Evolutionary conservation across 2,113 vertebrate species (phyloP), one percentile per base, ranked within the genome.

Genomic region (Acanthisitta chloris): DNA sequence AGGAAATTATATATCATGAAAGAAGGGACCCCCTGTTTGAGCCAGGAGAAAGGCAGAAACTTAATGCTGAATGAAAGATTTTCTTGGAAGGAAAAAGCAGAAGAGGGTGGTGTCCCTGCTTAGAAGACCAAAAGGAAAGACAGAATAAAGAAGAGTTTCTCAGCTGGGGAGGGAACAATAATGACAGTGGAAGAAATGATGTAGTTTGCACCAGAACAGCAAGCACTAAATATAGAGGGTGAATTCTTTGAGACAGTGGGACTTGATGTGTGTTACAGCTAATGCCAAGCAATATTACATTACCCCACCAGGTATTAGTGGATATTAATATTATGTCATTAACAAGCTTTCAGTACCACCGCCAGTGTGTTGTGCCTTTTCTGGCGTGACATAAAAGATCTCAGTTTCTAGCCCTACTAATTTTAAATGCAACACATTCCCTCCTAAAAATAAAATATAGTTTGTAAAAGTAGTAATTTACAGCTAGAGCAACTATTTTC

Each of bases 401-500:
- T 73, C 84, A 8, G 42, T 92, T 91, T 85, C 85, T 82, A 87
- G 57, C 62, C 62, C 33, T 82, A 65, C 69, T 81, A 20, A 80
- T 93, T 93, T 90, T 65, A 43, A 77, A 70, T 88, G 38, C 38
- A 80, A 54, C n/a, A 52, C 31, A 83, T 82, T 91, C 81, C 57
- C 58, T 77, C 88, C 80, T 74, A 83, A 96, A 95, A 91, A 92
- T 81, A 94, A 91, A 94, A 90, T 70, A 59, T 19, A 59, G 49
- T 34, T 29, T 20, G n/a, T 74, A 78, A 92, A 94, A 85, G 81
- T 77, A 81, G 84, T 92, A 94, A 97, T 96, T 97, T 96, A 86
- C 71, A 93, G 85, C 59, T 64, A 93, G 90, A 82, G 90, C 46
- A 92, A 93, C 86, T 72, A 84, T 93, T 95, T 95, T 89, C 57